Conservation (phyloP, 2,888 invertebrate genomes). For the Cheilosia impressa region DNA sequence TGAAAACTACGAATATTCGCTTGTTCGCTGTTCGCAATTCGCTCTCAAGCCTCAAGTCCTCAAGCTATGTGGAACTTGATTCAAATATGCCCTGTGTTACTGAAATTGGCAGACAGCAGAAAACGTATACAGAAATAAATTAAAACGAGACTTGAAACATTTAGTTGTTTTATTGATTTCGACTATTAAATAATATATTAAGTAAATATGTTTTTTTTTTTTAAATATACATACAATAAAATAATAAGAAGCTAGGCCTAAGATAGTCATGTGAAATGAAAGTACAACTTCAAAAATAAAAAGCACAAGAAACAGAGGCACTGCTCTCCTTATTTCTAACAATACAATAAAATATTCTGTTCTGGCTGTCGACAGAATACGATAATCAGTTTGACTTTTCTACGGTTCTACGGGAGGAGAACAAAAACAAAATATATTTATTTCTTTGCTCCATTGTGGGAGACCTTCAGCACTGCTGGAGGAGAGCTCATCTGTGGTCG, state of each 20-base stretch:
- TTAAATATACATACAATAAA: constrained; percentile 73
- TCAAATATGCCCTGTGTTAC: too few species aligned
- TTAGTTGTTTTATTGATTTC: constrained; percentile 47
- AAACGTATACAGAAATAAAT: too few species aligned
- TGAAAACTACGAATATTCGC: too few species aligned
- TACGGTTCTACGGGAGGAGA: constrained; percentile 15
- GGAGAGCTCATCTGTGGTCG: constrained; percentile 80
- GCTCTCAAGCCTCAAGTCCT: too few species aligned
- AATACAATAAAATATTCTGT: constrained; percentile 52
- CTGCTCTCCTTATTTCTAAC: constrained; percentile 46
- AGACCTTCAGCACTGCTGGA: constrained; percentile 62
- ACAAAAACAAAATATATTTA: constrained; percentile 41
- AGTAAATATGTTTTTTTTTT: constrained; percentile 59
- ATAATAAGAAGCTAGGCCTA: constrained; percentile 50
- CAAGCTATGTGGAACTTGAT: too few species aligned
- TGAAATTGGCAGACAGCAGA: too few species aligned
- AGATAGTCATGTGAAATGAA: constrained; percentile 41
- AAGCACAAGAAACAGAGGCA: constrained; percentile 50
- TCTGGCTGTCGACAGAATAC: constrained; percentile 15
- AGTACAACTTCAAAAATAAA: constrained; percentile 42
- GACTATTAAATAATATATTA: constrained; percentile 74
- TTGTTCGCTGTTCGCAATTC: too few species aligned
- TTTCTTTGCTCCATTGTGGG: constrained; percentile 61
- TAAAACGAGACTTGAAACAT: not conserved
- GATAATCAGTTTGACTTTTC: constrained; percentile 44